A percentile compares a stretch with the other conserved stretches of the same genome.
Evolutionary conservation across 1,140 invertebrate genomes (phyloP).

Genomic region (Pseudomyrmex flavicornis): DNA sequence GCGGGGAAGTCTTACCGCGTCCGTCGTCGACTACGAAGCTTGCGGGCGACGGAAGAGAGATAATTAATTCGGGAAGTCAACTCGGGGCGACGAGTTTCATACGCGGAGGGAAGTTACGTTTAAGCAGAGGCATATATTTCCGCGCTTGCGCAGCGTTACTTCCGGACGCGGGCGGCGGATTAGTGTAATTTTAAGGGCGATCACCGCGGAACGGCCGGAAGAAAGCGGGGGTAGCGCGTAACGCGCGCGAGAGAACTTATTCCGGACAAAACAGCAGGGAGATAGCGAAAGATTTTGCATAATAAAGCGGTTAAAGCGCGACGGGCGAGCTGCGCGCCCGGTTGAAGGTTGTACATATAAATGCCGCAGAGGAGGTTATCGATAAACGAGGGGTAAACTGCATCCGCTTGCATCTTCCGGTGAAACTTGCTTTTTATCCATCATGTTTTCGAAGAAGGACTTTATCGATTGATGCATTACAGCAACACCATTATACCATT

Average conservation of each 20-base stretch:
- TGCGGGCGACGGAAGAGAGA: slow-evolving; percentile 20
- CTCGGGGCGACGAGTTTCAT: slow-evolving; percentile 28
- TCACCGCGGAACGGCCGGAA: slow-evolving; percentile 38
- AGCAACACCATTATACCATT: not conserved
- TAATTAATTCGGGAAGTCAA: slow-evolving; percentile 58
- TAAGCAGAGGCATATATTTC: slow-evolving; percentile 53
- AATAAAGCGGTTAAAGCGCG: slow-evolving; percentile 68
- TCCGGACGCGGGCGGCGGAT: slow-evolving; percentile 49
- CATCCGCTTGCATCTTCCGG: slow-evolving; percentile 37
- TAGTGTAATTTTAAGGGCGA: slow-evolving; percentile 66
- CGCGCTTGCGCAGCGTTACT: slow-evolving; percentile 38
- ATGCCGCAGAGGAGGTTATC: slow-evolving; percentile 46
- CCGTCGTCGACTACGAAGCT: slow-evolving; percentile 22
- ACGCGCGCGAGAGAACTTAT: slow-evolving; percentile 54
- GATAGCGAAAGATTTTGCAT: slow-evolving; percentile 73
- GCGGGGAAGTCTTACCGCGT: not conserved
- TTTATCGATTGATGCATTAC: slow-evolving; percentile 27
- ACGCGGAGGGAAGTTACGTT: slow-evolving; percentile 27
- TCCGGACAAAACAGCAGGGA: slow-evolving; percentile 46
- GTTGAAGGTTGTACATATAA: slow-evolving; percentile 33
- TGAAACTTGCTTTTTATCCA: slow-evolving; percentile 45
- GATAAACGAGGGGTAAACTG: slow-evolving; percentile 51
- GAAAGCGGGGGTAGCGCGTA: slow-evolving; percentile 35
- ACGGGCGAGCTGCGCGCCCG: slow-evolving; percentile 22
- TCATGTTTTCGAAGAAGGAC: not conserved